A percentile compares a stretch with the other conserved stretches of the same genome.
Conservation (phyloP, 2,113 vertebrate genomes). For the Oxygymnocypris stewartii region DNA sequence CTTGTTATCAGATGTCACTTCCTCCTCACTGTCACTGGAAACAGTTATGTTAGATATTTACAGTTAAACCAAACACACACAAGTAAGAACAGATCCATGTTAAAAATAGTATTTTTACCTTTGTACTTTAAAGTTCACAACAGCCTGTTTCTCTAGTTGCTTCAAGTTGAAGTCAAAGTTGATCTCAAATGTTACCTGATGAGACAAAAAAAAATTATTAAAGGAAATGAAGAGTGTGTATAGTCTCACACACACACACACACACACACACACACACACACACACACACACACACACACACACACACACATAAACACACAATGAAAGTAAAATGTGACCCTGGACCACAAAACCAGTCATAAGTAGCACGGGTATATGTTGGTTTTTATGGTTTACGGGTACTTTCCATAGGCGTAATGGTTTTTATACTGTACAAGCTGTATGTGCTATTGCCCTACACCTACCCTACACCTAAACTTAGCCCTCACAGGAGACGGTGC, state of each 20-base stretch:
- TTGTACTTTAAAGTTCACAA: constrained; percentile 70
- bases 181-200: constrained; percentile 79
- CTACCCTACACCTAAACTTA: no score
- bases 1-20: constrained; percentile 72
- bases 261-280: neutral
- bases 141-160: constrained; percentile 73
- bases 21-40: constrained; percentile 80
- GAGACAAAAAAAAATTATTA: neutral
- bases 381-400: no score
- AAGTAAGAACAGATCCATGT: neutral
- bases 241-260: constrained; percentile 37
- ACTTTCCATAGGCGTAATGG: no score
- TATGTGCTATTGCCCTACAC: no score
- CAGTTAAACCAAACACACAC: neutral
- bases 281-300: neutral
- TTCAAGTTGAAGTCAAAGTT: constrained; percentile 84
- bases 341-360: no score
- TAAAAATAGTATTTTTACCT: constrained; percentile 69
- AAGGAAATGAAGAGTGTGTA: neutral
- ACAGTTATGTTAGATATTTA: neutral
- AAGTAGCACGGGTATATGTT: no score
- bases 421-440: no score
- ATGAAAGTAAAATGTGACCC: no score
- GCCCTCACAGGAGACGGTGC: no score
- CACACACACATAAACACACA: no score